Evolutionary conservation across 2,888 invertebrate genomes (phyloP), one percentile per base, ranked within the genome.

Genomic region (Caenorhabditis sp.): DNA sequence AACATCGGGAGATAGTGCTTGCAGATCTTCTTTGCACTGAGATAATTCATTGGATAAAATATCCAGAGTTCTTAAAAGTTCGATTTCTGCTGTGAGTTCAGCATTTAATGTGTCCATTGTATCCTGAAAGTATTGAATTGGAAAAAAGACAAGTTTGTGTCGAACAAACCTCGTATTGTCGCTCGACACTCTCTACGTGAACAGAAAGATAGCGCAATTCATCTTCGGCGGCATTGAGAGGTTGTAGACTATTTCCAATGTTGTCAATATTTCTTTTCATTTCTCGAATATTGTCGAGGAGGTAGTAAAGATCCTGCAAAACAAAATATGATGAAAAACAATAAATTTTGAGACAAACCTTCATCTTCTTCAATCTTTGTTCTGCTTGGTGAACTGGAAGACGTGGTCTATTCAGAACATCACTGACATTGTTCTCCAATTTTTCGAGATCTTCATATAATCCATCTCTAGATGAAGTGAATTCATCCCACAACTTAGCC

Each of bases 201-300:
- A 84, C 81, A 7, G 80, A 77, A 62, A 83, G 70, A 76, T 83
- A 85, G 52, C 85, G 81, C 14, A 79, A 74, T 21, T 84, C 84
- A 31, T 82, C 78, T 56, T 76, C 69, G 21, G 70, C 81, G 38
- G 69, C 76, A 31, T 61, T 78, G n/a, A 82, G 76, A 23, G 83
- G 84, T 10, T 59, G 25, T 4, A 78, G 70, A 23, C 59, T 60
- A 20, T 67, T 69, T 8, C 68, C 68, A 23, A 76, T 53, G 21
- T 68, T 70, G 50, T 70, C 68, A 36, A 80, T 59, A 31, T 59
- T 67, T 27, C 61, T 53, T 50, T 68, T 70, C 31, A 23, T 58
- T 21, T 69, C 56, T 57, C 76, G 52, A 21, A 69, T 63, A 14
- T 59, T 36, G 58, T 77, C 70, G 17, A 69, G 59, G n/a, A 70